Conservation (phyloP, 2,888 invertebrate species). For the Zootermopsis nevadensis region DNA sequence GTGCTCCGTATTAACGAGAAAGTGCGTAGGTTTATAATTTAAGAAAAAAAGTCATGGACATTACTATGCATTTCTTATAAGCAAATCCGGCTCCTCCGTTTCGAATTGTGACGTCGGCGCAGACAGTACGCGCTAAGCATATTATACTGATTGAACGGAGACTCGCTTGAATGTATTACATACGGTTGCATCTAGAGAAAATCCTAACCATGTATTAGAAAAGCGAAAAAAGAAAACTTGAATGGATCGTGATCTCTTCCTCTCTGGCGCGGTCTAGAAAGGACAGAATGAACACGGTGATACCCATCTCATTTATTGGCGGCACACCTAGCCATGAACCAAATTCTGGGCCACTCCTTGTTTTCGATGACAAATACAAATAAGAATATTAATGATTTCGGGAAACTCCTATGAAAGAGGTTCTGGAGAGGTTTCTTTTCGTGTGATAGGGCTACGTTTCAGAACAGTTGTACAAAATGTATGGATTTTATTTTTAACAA, state of each 20-base stretch:
- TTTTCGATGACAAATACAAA: neutral
- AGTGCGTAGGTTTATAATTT: constrained; percentile 17
- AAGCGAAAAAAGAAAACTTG: neutral
- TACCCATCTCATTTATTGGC: neutral
- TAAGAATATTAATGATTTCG: neutral
- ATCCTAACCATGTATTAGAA: constrained; percentile 10
- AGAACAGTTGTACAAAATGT: no score
- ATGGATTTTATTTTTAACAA: no score
- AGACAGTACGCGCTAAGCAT: neutral
- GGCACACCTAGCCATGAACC: constrained; percentile 8
- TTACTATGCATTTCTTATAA: constrained; percentile 1
- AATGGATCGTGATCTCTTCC: neutral
- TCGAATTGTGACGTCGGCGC: neutral
- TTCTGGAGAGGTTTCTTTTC: no score
- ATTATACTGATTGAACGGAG: neutral
- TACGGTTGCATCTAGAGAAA: neutral
- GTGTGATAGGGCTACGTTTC: no score
- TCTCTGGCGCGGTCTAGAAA: neutral
- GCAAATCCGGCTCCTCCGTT: neutral
- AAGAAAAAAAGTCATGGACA: neutral
- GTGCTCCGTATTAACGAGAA: neutral
- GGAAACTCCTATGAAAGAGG: neutral
- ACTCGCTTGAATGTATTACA: constrained; percentile 6
- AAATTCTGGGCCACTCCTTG: constrained; percentile 3
- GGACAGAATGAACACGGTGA: neutral